These are phyloP conservation scores for Sorex maritimensis DNA, from an alignment of 2,797 vertebrate genomes.

Conservation along the genomic window DNA sequence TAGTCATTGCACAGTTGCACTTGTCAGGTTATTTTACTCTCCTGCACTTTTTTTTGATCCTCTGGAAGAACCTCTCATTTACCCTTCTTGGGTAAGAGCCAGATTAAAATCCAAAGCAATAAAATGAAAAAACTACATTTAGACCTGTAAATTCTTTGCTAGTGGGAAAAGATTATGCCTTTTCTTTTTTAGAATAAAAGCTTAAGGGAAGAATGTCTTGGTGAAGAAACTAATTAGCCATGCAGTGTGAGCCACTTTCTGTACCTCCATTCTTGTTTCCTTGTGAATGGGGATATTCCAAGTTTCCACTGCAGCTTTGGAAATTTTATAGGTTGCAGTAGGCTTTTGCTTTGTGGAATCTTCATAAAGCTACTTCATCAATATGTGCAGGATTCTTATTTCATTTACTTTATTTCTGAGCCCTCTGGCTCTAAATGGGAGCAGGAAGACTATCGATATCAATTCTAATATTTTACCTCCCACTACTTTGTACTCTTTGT, in stretches of 20 bases:
- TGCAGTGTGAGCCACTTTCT: constrained; percentile 20
- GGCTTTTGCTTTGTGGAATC: constrained; percentile 47
- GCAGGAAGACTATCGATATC: neutral
- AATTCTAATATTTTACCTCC: neutral
- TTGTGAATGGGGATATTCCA: neutral
- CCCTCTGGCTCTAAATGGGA: neutral
- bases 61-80: constrained; percentile 44
- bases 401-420: neutral
- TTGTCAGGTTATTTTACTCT: constrained; percentile 4
- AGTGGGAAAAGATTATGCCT: no score
- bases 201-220: constrained; percentile 46
- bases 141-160: constrained; percentile 20
- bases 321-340: constrained; percentile 12
- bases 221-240: constrained; percentile 70
- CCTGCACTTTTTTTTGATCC: neutral
- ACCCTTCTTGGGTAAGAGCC: neutral
- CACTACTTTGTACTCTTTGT: neutral
- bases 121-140: constrained; percentile 60
- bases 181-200: constrained; percentile 39
- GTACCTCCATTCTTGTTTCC: constrained; percentile 30
- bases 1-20: neutral
- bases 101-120: constrained; percentile 14
- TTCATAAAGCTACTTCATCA: neutral
- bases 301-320: neutral
- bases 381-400: neutral